Evolutionary conservation across 1,140 invertebrate genomes (phyloP).

Genomic region (Hycleus phaleratus): DNA sequence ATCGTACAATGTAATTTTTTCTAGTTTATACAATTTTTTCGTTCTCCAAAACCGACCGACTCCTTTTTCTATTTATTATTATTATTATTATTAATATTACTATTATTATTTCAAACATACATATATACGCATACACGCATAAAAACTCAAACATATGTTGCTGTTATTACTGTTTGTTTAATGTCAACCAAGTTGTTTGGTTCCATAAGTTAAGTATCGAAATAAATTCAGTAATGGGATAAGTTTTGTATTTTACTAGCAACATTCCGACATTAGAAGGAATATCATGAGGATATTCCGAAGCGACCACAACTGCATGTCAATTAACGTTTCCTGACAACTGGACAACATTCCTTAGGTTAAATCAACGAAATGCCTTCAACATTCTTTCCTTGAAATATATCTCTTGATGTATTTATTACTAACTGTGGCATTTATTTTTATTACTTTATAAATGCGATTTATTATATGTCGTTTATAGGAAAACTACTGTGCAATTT

Average conservation of each 20-base stretch:
- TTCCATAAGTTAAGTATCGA: too few species aligned
- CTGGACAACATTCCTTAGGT: slow-evolving; percentile 25
- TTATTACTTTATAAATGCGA: neutral
- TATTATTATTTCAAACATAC: too few species aligned
- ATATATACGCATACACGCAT: too few species aligned
- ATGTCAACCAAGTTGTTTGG: neutral
- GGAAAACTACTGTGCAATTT: too few species aligned
- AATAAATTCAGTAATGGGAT: slow-evolving; percentile 14
- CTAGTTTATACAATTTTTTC: too few species aligned
- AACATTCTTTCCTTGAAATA: slow-evolving; percentile 18
- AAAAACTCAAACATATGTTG: too few species aligned
- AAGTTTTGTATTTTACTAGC: slow-evolving; percentile 10
- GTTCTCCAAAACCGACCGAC: too few species aligned
- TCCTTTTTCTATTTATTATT: too few species aligned
- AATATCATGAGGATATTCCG: slow-evolving; percentile 18
- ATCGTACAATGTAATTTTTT: neutral
- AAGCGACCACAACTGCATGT: slow-evolving; percentile 25
- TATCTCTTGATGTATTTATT: slow-evolving; percentile 30
- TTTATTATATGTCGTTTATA: neutral
- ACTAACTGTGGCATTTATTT: slow-evolving; percentile 10
- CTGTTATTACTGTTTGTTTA: slow-evolving; percentile 6
- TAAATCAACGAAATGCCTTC: slow-evolving; percentile 29
- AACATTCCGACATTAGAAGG: slow-evolving; percentile 17
- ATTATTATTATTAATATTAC: too few species aligned
- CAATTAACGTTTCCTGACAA: slow-evolving; percentile 26